A percentile compares a stretch with the other conserved stretches of the same genome.
These are phyloP conservation scores for Bryconaethiops microstoma DNA, from an alignment of 2,797 vertebrate species.

Conservation along the genomic window DNA sequence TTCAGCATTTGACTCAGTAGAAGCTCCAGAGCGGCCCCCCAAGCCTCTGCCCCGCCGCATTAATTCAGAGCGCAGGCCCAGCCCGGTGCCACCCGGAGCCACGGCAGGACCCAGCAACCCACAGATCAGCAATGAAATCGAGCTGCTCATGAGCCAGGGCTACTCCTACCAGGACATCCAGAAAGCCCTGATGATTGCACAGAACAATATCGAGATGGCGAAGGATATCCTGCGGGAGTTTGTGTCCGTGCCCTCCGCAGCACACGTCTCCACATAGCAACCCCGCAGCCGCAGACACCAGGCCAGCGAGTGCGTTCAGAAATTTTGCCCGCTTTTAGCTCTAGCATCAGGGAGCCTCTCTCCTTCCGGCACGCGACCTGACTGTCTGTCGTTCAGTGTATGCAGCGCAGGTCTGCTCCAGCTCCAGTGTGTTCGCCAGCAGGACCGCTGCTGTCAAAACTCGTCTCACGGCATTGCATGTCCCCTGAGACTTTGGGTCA, in stretches of 20 bases:
- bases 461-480: slow-evolving; percentile 40
- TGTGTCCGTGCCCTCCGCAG: slow-evolving; percentile 89
- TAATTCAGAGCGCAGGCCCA: slow-evolving; percentile 89
- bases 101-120: slow-evolving; percentile 62
- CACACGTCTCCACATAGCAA: slow-evolving; percentile 93
- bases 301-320: not conserved
- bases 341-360: slow-evolving; percentile 9
- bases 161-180: slow-evolving; percentile 99
- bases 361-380: slow-evolving; percentile 9
- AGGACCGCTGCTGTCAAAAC: slow-evolving; percentile 27
- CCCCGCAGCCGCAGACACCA: slow-evolving; percentile 49
- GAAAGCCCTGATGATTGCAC: slow-evolving; percentile 97
- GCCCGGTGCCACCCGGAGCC: slow-evolving; percentile 65
- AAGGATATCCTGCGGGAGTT: slow-evolving; percentile 98
- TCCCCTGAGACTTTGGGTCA: slow-evolving; percentile 49
- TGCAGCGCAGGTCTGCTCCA: not conserved
- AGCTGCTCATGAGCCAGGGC: slow-evolving; percentile 95
- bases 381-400: slow-evolving; percentile 13
- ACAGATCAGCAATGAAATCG: slow-evolving; percentile 92
- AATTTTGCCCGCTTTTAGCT: slow-evolving; percentile 26
- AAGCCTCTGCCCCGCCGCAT: slow-evolving; percentile 94
- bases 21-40: slow-evolving; percentile 92
- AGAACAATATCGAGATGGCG: slow-evolving; percentile 99
- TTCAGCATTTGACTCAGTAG: slow-evolving; percentile 82
- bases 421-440: slow-evolving; percentile 20